Base-by-base conservation (phyloP, 2,113 vertebrate species). In the Panurus biarmicus region DNA sequence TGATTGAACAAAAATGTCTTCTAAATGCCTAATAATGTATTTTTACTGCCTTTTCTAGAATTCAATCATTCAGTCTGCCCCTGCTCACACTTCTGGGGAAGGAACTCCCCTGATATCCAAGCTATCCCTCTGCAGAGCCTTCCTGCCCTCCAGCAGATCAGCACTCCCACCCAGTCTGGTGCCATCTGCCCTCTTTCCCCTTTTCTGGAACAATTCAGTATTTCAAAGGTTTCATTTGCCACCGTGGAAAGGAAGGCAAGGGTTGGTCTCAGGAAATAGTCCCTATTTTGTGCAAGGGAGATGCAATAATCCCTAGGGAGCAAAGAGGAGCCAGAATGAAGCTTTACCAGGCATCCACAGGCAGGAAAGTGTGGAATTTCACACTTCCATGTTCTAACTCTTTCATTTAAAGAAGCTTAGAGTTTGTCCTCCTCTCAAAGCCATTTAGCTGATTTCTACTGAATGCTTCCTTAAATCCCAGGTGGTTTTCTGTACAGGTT, bases 1-100 rank as follows among this genome's bases (percentile, higher is more conserved):
- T 88, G 83, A 72, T 83, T 67, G 93, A 87, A 78, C 90, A 93
- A 79, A 94, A 95, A 88, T 53, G 28, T 74, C 57, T 75, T 96
- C 94, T 89, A 90, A 94, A 81, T 87, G 66, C 69, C 74, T 71
- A 70, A 61, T 40, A 62, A 66, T 75, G 61, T 61, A 38, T 73
- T 72, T 66, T 61, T 76, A 57, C 36, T 67, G 40, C 54, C 44
- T 75, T 74, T 87, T 79, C 47, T 62, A 54, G 56, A 81, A 90
- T 45, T 33, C 47, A 67, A 65, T 13, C 22, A 31, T 72, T n/a
- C 70, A 26, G 23, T 25, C 45, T 65, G 7, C 26, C 38, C 74
- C 35, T 9, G 3, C 72, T 94, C 9, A 19, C 26, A 24, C 5
- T 58, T 51, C 8, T n/a, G 18, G n/a, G 40, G 29, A 7, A 16